Evolutionary conservation across 35 echinoderm and acorn worm genomes (phyloP).

Genomic region (Strongylocentrotus purpuratus): DNA sequence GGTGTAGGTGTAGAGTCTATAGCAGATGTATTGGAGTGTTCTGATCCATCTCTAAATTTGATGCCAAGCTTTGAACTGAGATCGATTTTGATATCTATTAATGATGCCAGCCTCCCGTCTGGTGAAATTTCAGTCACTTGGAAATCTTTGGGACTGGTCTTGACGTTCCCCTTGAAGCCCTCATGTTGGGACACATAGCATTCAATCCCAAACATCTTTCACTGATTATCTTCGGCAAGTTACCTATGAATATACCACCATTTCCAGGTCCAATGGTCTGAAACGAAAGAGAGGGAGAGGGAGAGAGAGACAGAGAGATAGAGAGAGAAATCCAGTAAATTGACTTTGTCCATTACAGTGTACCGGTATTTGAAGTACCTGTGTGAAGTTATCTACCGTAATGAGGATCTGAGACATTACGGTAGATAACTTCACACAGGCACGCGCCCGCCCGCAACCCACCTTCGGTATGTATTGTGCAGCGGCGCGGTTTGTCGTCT

Average conservation of each 20-base stretch:
- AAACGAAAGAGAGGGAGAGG: not conserved
- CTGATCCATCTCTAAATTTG: not conserved
- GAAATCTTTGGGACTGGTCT: conserved; percentile 57
- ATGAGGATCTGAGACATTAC: no score
- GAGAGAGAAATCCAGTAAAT: not conserved
- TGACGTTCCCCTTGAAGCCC: conserved; percentile 49
- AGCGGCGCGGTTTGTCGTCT: no score
- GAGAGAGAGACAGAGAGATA: not conserved
- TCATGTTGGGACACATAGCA: conserved; percentile 52
- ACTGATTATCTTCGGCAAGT: not conserved
- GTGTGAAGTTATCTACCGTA: no score
- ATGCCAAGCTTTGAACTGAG: not conserved
- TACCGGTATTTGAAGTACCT: no score
- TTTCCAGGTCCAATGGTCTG: not conserved
- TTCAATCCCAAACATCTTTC: conserved; percentile 74
- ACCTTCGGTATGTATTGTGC: no score
- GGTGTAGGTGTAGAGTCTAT: not conserved
- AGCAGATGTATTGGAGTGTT: not conserved
- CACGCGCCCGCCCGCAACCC: no score
- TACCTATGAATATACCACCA: not conserved
- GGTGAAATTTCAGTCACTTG: conserved; percentile 62
- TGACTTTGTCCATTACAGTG: not conserved
- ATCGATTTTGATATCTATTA: not conserved
- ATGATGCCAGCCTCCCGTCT: conserved; percentile 43
- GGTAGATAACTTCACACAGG: no score